These are phyloP conservation scores for Gallinago jamesoni DNA, from an alignment of 2,113 vertebrate species.

Conservation along the genomic window DNA sequence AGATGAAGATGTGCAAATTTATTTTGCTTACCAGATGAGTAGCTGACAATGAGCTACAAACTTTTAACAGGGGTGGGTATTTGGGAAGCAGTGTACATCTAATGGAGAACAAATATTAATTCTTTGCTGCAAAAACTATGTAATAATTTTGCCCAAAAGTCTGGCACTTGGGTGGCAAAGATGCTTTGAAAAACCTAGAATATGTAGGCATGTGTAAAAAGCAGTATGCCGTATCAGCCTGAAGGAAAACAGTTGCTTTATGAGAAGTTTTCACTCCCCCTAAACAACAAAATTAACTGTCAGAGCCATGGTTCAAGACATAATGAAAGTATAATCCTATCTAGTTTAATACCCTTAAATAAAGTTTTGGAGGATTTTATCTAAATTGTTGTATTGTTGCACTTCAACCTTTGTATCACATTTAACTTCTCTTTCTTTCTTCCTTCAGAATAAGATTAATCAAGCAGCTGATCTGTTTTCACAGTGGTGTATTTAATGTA, in stretches of 20 bases:
- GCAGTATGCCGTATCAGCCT: rapidly evolving
- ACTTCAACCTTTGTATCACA: not conserved
- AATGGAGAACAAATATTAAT: not conserved
- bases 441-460: not conserved
- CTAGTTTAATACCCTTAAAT: not conserved
- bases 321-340: not conserved
- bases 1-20: not conserved
- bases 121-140: not conserved
- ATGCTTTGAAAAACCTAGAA: not conserved
- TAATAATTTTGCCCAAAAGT: not conserved
- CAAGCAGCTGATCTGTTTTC: not conserved
- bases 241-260: not conserved
- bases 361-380: not conserved
- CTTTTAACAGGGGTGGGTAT: not conserved
- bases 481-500: not conserved
- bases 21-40: not conserved
- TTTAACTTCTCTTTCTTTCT: not conserved
- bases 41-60: not conserved
- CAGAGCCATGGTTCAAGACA: not conserved
- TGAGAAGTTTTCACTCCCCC: not conserved
- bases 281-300: not conserved
- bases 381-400: not conserved
- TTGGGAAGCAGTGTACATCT: not conserved
- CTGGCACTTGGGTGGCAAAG: not conserved
- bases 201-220: not conserved